Conservation (phyloP, 2,888 invertebrate genomes). For the Rhorus exstirpatorius region DNA sequence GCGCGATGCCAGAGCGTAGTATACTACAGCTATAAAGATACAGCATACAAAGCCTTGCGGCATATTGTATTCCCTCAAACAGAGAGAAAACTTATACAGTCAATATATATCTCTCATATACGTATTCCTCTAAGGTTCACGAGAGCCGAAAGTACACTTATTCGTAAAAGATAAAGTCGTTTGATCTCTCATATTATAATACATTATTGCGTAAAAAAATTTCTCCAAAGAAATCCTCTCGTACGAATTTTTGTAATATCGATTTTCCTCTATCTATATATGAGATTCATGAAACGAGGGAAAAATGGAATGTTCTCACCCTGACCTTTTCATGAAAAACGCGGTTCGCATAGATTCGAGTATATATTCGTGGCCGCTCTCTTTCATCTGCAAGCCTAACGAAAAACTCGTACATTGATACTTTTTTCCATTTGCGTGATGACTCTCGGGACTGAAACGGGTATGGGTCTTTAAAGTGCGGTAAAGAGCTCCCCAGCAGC, state of each 20-base stretch:
- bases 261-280: no score
- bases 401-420: slow-evolving; percentile 19
- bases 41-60: slow-evolving; percentile 25
- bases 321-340: not conserved
- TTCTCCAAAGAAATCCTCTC: not conserved
- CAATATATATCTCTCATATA: slow-evolving; percentile 38
- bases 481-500: slow-evolving; percentile 15
- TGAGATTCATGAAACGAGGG: not conserved
- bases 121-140: slow-evolving; percentile 28
- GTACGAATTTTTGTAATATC: slow-evolving; percentile 23
- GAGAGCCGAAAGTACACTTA: not conserved
- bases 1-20: slow-evolving; percentile 39
- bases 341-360: not conserved
- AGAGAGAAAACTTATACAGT: slow-evolving; percentile 46
- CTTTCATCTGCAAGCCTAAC: not conserved
- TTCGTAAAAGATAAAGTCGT: slow-evolving; percentile 33
- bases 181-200: slow-evolving; percentile 43
- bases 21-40: slow-evolving; percentile 18
- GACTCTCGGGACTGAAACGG: slow-evolving; percentile 13
- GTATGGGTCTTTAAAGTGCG: slow-evolving; percentile 27
- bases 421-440: slow-evolving; percentile 47
- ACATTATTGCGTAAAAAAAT: slow-evolving; percentile 9
- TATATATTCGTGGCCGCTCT: not conserved
- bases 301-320: not conserved
- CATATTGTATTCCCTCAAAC: slow-evolving; percentile 46